Base-by-base conservation (phyloP, 2,113 vertebrate genomes). In the Corythoichthys haematopterus region DNA sequence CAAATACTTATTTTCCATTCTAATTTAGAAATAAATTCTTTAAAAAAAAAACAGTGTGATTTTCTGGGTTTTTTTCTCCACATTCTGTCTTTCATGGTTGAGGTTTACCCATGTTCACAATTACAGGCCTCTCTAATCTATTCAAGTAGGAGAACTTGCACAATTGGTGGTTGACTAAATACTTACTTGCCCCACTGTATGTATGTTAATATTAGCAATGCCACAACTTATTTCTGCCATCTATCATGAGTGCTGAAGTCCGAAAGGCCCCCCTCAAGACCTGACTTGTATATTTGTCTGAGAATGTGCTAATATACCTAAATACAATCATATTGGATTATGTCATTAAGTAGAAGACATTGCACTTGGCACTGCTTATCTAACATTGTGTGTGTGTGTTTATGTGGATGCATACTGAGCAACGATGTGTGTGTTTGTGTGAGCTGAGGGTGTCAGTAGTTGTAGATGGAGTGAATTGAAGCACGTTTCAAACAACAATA, bases 381-480 rank as follows among this genome's bases (percentile, higher is more conserved):
- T 72, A 80, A 68, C 60, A 66, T 55, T 43, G 55, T 75, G 60
- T 74, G 50, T 74, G 50, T 68, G 63, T 78, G 74, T 81, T 36
- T 48, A 43, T 50, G 36, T 66, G 69, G 20, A 28, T 28, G 20
- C 20, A 28, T 28, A 28, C 20, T 66, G 47, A 46, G 64, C 28
- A 4, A 28, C 4, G 7, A 46, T 38, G 14, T 63, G 63, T 70
- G 63, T 68, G 65, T 72, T 38, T 66, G 67, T 40, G 47, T 55
- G 46, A 84, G 65, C 89, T 68, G 79, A 67, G 68, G 71, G 82
- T 87, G 85, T 89, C 90, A 91, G 81, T 81, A 90, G 78, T 90
- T 87, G 84, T 78, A 87, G 86, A 87, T 84, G 58, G 64, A 90
- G 87, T 93, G 88, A 91, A 92, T 92, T 85, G 91, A 78, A 81